Base-by-base conservation (phyloP, 2,797 vertebrate species). In the Melanotaenia nigrans region DNA sequence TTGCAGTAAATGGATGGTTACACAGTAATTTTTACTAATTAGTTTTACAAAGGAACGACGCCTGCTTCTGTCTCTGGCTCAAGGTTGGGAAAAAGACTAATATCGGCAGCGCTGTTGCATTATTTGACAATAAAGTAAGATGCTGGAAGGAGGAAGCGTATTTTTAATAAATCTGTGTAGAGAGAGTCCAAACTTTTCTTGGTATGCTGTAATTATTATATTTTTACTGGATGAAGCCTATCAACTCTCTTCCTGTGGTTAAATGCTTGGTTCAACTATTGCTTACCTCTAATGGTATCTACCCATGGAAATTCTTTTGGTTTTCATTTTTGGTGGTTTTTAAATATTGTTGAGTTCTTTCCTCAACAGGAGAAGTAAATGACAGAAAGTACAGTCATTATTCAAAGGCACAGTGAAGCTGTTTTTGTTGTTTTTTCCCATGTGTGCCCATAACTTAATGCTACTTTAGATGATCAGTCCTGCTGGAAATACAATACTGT, bases 161-260 rank as follows among this genome's bases (percentile, higher is more conserved):
- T 56, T 42, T 42, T 42, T 42, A 13, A 42, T 42, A 5, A 42
- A 28, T 61, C 40, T n/a, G 61, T 69, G 53, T 68, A 54, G 13
- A 75, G 64, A 75, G 64, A 69, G 61, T 65, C 64, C 28, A 58
- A 68, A 65, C 3, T 25, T 28, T 53, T 59, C 65, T 42, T 51
- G 69, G 75, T 78, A 71, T 56, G 40, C 69, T 79, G 60, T 73
- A 71, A 74, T 85, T 75, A 79, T 80, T 74, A 61, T 53, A 32
- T 49, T 61, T 49, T 71, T 75, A 65, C 61, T 74, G 74, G 65
- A 65, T 54, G 40, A 81, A 68, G 69, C 24, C 42, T 32, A 40
- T 67, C 4, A 40, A 18, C 47, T 32, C 20, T 16, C 32, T 64
- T 68, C 51, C 10, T 75, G 75, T 56, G 68, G 69, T 67, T 53